These are phyloP conservation scores for Phortica magna DNA, from an alignment of 2,888 invertebrate species.

Conservation along the genomic window DNA sequence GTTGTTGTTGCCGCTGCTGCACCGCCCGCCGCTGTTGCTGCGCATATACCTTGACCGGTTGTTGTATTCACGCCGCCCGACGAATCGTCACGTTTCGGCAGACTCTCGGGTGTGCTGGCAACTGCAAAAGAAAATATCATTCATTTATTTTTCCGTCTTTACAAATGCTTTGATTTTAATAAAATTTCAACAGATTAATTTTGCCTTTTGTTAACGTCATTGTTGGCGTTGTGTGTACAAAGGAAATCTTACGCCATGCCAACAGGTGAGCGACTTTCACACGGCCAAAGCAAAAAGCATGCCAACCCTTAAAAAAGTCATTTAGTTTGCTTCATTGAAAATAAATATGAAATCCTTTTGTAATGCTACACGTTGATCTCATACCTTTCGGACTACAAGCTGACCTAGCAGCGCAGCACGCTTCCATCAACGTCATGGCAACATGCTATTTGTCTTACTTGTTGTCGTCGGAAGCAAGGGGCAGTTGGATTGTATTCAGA, in stretches of 20 bases:
- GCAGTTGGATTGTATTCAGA: no score
- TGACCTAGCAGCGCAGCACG: no score
- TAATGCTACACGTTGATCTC: slow-evolving; percentile 21
- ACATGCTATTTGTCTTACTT: no score
- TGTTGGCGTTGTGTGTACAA: no score
- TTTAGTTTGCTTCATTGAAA: slow-evolving; percentile 27
- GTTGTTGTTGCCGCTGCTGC: slow-evolving; percentile 44
- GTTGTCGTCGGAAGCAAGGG: no score
- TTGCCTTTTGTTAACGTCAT: neutral
- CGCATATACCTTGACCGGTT: slow-evolving; percentile 62
- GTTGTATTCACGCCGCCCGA: slow-evolving; percentile 56
- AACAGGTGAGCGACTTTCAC: slow-evolving; percentile 39
- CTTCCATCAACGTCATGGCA: no score
- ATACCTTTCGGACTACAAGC: neutral
- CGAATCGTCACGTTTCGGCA: slow-evolving; percentile 81
- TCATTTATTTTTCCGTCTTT: neutral
- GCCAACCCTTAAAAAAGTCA: neutral
- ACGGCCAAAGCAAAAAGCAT: slow-evolving; percentile 37
- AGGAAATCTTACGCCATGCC: neutral
- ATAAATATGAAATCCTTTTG: slow-evolving; percentile 35
- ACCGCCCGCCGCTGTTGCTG: slow-evolving; percentile 77
- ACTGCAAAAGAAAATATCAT: slow-evolving; percentile 81
- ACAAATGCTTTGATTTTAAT: neutral
- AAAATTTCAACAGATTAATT: neutral
- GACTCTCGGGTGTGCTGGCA: slow-evolving; percentile 89